These are phyloP conservation scores for Lepilemur ruficaudatus DNA, from an alignment of 2,797 vertebrate genomes.

Conservation along the genomic window DNA sequence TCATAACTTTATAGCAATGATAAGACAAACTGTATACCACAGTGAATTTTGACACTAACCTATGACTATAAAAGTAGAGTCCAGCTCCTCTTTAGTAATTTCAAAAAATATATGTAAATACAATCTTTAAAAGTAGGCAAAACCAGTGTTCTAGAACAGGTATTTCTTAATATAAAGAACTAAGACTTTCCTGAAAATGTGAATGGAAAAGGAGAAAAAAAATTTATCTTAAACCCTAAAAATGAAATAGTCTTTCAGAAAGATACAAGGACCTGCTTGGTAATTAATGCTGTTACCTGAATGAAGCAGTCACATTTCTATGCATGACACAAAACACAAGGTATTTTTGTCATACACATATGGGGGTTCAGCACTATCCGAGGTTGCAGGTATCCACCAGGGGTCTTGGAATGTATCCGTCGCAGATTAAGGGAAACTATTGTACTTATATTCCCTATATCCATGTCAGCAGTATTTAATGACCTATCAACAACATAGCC, in stretches of 20 bases:
- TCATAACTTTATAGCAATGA: not conserved
- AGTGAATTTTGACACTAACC: not conserved
- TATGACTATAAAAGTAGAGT: not conserved
- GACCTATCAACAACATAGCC: not conserved
- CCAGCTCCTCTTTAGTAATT: not conserved
- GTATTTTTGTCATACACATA: not conserved
- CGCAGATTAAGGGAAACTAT: not conserved
- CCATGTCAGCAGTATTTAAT: not conserved
- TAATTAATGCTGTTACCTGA: constrained; percentile 9
- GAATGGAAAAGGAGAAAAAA: not conserved
- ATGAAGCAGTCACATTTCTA: not conserved
- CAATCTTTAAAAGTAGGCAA: not conserved
- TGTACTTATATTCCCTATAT: not conserved
- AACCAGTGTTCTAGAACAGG: not conserved
- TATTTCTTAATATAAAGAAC: not conserved
- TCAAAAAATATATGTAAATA: not conserved
- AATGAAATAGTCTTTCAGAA: constrained; percentile 18
- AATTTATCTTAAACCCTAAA: not conserved
- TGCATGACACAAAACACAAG: not conserved
- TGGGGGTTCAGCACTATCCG: not conserved
- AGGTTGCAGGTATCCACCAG: not conserved
- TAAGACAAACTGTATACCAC: not conserved
- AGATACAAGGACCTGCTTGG: not conserved
- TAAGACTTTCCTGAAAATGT: not conserved
- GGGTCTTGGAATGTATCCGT: not conserved